A percentile compares a stretch with the other conserved stretches of the same genome.
Evolutionary conservation across 2,113 vertebrate species (phyloP).

Genomic region (Todiramphus saurophagus): DNA sequence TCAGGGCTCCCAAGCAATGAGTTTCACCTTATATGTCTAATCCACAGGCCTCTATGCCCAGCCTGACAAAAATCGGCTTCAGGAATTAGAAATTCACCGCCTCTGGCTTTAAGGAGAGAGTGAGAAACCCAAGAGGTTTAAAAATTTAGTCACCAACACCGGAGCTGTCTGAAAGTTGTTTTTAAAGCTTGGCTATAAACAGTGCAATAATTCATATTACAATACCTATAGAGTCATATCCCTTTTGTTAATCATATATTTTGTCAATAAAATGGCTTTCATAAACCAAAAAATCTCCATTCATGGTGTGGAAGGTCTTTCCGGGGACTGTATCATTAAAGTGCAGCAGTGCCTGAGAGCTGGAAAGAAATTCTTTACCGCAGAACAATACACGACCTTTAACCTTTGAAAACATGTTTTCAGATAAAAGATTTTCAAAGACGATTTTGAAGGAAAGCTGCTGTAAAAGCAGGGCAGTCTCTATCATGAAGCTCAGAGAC

Average conservation of each 20-base stretch:
- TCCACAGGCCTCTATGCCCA: neutral
- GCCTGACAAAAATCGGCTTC: neutral
- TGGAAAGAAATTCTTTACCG: neutral
- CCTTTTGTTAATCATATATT: constrained; percentile 30
- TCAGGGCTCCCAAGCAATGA: neutral
- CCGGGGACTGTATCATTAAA: neutral
- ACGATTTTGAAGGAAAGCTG: neutral
- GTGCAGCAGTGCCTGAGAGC: neutral
- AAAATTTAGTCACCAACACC: constrained; percentile 2
- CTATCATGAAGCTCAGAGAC: neutral
- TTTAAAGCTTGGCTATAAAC: constrained; percentile 6
- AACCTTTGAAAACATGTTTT: neutral
- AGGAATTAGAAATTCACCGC: neutral
- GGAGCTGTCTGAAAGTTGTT: neutral
- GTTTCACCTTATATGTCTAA: neutral
- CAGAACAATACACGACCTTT: neutral
- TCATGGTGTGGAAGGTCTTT: neutral
- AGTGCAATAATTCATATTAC: constrained; percentile 2
- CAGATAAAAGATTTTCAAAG: neutral
- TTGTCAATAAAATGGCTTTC: neutral
- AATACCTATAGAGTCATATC: neutral
- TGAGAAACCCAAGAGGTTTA: neutral
- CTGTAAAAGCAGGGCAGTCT: neutral
- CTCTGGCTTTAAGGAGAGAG: neutral
- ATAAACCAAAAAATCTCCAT: neutral